Evolutionary conservation across 2,113 vertebrate genomes (phyloP).

Genomic region (Corythornis madagascariensis): DNA sequence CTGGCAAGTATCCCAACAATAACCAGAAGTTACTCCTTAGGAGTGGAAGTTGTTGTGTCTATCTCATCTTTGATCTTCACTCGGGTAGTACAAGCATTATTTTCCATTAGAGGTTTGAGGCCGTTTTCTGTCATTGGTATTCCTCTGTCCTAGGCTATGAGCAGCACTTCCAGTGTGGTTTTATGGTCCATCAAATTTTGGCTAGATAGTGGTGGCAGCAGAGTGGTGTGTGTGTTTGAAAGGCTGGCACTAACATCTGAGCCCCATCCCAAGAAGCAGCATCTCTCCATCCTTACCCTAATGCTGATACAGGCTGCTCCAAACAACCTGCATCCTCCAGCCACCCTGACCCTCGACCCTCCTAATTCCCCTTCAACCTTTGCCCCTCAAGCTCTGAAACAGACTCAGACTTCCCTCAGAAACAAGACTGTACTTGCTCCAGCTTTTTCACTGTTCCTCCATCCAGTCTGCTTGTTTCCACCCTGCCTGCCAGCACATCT

Average conservation of each 20-base stretch:
- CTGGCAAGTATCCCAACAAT: background rate
- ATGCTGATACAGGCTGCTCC: background rate
- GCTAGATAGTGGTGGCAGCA: background rate
- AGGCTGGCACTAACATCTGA: background rate
- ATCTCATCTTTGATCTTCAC: background rate
- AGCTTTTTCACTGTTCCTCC: background rate
- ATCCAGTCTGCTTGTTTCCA: conserved; percentile 47
- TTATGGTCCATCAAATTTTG: background rate
- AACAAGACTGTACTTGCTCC: background rate
- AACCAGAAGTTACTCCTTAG: background rate
- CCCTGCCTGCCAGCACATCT: conserved; percentile 49
- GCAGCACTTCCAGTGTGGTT: background rate
- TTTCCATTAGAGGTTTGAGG: background rate
- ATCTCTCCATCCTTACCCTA: background rate
- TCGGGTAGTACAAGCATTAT: rapidly evolving
- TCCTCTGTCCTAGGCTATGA: background rate
- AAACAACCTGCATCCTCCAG: background rate
- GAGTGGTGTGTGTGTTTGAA: rapidly evolving
- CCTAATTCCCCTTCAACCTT: background rate
- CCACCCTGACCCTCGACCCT: background rate
- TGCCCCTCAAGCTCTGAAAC: background rate
- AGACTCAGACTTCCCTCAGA: background rate
- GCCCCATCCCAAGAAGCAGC: background rate
- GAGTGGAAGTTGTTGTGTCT: background rate
- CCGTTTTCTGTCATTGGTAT: rapidly evolving